A percentile compares a stretch with the other conserved stretches of the same genome.
Conservation (phyloP, 2,888 invertebrate species). For the Poecilobothrus nobilitatus region DNA sequence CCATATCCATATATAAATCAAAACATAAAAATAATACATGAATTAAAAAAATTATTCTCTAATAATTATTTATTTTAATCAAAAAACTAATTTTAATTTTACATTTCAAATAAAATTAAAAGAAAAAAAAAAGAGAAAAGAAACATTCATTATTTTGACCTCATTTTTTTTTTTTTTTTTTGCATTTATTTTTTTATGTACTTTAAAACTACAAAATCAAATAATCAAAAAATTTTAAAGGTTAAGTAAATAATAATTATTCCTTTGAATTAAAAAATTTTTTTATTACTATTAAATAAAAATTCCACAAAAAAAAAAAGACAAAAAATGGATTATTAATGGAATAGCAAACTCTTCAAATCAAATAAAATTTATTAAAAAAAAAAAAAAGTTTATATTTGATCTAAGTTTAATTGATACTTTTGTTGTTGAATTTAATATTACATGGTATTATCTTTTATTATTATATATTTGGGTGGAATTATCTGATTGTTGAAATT, state of each 20-base stretch:
- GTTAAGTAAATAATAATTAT: slow-evolving; percentile 4
- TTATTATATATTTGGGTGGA: neutral
- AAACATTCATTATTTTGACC: no score
- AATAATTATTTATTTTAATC: no score
- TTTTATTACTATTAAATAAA: neutral
- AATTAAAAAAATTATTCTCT: no score
- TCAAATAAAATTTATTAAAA: neutral
- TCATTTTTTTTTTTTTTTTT: no score
- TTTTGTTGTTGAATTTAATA: neutral
- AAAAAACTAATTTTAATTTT: no score
- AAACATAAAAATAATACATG: no score
- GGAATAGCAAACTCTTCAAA: neutral
- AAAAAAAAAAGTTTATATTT: neutral
- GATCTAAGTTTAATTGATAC: slow-evolving; percentile 6
- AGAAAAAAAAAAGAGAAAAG: no score
- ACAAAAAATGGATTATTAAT: neutral
- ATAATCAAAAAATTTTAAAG: neutral
- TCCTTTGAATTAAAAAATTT: neutral
- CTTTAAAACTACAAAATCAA: no score
- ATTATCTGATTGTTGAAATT: slow-evolving; percentile 1
- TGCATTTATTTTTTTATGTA: no score
- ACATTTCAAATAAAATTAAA: no score
- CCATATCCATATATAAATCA: no score
- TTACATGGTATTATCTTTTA: no score
- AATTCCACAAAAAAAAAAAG: neutral